Evolutionary conservation across 2,113 vertebrate genomes (phyloP), one percentile per base, ranked within the genome.

Genomic region (Calidris pugnax): DNA sequence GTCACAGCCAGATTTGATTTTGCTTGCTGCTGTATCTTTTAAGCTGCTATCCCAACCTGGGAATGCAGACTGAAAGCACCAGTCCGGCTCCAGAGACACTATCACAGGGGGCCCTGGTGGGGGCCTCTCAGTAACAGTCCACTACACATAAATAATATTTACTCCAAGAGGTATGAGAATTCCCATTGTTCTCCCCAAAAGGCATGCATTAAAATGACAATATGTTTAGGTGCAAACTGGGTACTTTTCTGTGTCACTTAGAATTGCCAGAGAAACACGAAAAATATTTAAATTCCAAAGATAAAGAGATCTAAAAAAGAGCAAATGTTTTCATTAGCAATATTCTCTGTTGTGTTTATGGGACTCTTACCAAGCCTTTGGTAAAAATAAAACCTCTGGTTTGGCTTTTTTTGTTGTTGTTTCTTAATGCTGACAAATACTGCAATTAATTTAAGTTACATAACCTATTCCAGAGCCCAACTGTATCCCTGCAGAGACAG

Each of bases 381-480:
- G 50, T 94, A 77, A 88, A 89, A 92, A 72, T 48, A 91, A 79
- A 86, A 24, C 33, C 30, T 69, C 20, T 50, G 30, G 32, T 78
- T 92, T 64, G 35, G 35, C 27, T 59, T 89, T 68, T 47, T 47
- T 55, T n/a, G 10, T 59, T 74, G 69, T 63, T 74, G 33, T 62
- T 66, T 81, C 66, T 41, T 71, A 90, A 57, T 89, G 45, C 92
- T 87, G 94, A 89, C 73, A 95, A 88, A 92, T 73, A 53, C 62
- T 69, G 69, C 74, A 73, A 92, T 93, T 96, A 92, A 96, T 95
- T 90, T 87, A 79, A 84, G 89, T 95, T 89, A 87, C 86, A 82
- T 93, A 95, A 95, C 66, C 45, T 75, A 10, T 93, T 93, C 83
- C 90, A 87, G 80, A 48, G 57, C 39, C 53, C 73, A 93, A 62